Evolutionary conservation across 1,140 invertebrate genomes (phyloP).

Genomic region (Aphis gossypii): DNA sequence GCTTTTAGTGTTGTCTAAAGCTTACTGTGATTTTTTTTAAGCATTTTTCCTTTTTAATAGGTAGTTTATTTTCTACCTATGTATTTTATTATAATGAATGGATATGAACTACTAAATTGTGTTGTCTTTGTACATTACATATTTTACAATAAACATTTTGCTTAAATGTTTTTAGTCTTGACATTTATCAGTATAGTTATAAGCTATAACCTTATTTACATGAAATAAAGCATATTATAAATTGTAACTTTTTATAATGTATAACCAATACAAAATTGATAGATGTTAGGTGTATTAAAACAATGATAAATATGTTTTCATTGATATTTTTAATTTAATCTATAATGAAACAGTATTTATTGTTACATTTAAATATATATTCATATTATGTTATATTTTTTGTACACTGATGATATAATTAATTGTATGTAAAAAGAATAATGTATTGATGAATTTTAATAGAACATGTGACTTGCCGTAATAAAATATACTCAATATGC

Average conservation of each 20-base stretch:
- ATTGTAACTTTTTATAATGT: not conserved
- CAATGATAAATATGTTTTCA: not conserved
- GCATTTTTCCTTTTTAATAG: constrained; percentile 48
- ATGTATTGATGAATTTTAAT: not conserved
- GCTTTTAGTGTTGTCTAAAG: constrained; percentile 41
- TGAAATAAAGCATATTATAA: not conserved
- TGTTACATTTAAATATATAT: constrained; percentile 7
- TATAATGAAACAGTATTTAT: not conserved
- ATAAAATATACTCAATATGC: not conserved
- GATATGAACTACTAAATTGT: not conserved
- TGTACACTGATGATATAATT: not conserved
- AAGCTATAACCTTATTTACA: not conserved
- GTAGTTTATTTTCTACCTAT: constrained; percentile 29
- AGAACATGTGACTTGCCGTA: not conserved
- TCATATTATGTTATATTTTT: constrained; percentile 6
- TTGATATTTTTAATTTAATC: not conserved
- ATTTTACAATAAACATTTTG: not conserved
- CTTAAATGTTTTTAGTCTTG: not conserved
- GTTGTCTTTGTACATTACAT: not conserved
- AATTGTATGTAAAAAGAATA: not conserved
- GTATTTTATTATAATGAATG: not conserved
- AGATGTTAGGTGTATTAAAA: constrained; percentile 1
- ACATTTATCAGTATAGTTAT: not conserved
- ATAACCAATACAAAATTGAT: not conserved
- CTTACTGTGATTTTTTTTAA: constrained; percentile 48